phyloP scores from a whole-genome alignment of 2,113 vertebrate species.

The Nothoprocta perdicaria region DNA sequence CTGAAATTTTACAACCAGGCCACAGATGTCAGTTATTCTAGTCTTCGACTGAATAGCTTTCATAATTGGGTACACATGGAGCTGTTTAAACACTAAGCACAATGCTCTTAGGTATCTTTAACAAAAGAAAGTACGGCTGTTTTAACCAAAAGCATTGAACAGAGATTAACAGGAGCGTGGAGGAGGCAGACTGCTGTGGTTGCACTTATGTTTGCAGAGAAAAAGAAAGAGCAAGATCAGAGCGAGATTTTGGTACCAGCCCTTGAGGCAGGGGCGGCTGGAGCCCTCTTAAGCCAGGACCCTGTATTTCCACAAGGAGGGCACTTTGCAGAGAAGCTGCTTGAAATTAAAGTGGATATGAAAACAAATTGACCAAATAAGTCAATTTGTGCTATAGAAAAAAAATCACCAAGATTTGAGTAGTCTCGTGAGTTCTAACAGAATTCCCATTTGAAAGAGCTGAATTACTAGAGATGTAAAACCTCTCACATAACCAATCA shows the following conservation, averaged over 20 bases:
- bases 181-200: neutral
- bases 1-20: constrained; percentile 51
- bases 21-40: constrained; percentile 63
- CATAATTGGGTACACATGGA: constrained; percentile 55
- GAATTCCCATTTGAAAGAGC: neutral
- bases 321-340: neutral
- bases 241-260: neutral
- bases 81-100: constrained; percentile 51
- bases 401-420: neutral
- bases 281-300: neutral
- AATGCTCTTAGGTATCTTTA: constrained; percentile 19
- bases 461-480: neutral
- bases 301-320: neutral
- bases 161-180: neutral
- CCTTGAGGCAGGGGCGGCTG: neutral
- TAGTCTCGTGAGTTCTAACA: neutral
- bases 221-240: neutral
- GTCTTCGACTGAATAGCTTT: constrained; percentile 54
- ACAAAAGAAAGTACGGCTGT: neutral
- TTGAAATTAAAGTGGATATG: neutral
- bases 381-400: neutral
- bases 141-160: constrained; percentile 6
- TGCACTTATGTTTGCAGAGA: neutral
- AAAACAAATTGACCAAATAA: constrained; percentile 9
- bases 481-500: neutral